Evolutionary conservation across 2,797 vertebrate species (phyloP).

Genomic region (Babyrousa celebensis): DNA sequence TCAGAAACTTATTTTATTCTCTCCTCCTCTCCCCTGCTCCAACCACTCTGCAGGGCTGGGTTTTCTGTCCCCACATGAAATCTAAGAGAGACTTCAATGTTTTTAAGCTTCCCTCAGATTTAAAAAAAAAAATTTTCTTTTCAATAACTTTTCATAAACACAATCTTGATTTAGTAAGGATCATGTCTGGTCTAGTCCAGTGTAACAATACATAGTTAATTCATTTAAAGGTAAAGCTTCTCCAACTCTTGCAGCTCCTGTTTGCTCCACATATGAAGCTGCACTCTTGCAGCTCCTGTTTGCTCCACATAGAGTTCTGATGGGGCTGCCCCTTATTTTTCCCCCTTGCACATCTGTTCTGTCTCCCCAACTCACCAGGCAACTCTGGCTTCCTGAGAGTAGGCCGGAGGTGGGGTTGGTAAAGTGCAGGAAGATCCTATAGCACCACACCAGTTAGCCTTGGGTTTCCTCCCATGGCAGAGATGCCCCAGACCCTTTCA

Average conservation of each 20-base stretch:
- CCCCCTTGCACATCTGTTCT: accelerated
- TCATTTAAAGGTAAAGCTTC: background rate
- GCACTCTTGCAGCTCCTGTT: background rate
- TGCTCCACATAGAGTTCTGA: background rate
- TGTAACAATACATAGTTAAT: background rate
- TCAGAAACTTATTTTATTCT: background rate
- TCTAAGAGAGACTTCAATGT: background rate
- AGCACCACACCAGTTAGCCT: accelerated
- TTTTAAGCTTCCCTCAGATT: slow-evolving; percentile 45
- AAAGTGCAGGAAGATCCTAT: background rate
- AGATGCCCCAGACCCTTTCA: background rate
- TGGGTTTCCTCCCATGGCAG: background rate
- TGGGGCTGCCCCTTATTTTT: no score
- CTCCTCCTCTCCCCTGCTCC: background rate
- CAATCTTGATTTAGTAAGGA: background rate
- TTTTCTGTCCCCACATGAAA: background rate
- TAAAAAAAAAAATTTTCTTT: no score
- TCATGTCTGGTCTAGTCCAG: background rate
- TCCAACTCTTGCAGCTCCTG: background rate
- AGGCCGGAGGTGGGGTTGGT: no score
- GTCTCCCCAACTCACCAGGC: background rate
- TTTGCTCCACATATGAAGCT: background rate
- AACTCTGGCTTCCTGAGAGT: background rate
- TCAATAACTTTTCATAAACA: background rate
- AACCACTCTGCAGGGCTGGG: background rate